A percentile compares a stretch with the other conserved stretches of the same genome.
phyloP scores from a whole-genome alignment of 2,888 invertebrate genomes.

The Atherix ibis region DNA sequence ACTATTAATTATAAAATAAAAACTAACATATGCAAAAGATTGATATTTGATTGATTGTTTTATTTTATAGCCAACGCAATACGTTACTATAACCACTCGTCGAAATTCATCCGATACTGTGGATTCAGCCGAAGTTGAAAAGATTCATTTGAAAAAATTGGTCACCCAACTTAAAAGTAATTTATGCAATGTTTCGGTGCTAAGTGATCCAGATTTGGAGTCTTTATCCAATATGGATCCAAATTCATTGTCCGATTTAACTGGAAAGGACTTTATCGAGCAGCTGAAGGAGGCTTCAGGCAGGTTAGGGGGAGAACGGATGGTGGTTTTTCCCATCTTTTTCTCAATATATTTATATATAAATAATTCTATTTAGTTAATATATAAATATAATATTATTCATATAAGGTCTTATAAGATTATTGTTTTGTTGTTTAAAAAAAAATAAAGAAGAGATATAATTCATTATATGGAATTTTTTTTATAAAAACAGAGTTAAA shows the following conservation, averaged over 20 bases:
- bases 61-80: conserved; percentile 27
- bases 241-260: conserved; percentile 69
- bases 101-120: conserved; percentile 31
- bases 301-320: conserved; percentile 34
- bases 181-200: conserved; percentile 66
- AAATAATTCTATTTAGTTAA: conserved; percentile 7
- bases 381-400: background rate
- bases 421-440: background rate
- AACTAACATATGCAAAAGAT: background rate
- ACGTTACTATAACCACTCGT: conserved; percentile 34
- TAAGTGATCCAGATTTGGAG: conserved; percentile 72
- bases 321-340: conserved; percentile 16
- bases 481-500: no score
- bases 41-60: conserved; percentile 1
- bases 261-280: conserved; percentile 50
- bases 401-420: background rate
- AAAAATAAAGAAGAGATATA: no score
- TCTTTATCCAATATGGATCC: conserved; percentile 80
- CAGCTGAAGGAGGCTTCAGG: conserved; percentile 62
- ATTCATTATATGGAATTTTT: no score
- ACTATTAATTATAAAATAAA: background rate
- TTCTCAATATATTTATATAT: conserved; percentile 17
- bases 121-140: conserved; percentile 34
- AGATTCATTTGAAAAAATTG: conserved; percentile 47
- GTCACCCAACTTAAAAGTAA: conserved; percentile 67